A percentile compares a stretch with the other conserved stretches of the same genome.
Conservation (phyloP, 1,140 invertebrate species). For the Zophobas atratus region DNA sequence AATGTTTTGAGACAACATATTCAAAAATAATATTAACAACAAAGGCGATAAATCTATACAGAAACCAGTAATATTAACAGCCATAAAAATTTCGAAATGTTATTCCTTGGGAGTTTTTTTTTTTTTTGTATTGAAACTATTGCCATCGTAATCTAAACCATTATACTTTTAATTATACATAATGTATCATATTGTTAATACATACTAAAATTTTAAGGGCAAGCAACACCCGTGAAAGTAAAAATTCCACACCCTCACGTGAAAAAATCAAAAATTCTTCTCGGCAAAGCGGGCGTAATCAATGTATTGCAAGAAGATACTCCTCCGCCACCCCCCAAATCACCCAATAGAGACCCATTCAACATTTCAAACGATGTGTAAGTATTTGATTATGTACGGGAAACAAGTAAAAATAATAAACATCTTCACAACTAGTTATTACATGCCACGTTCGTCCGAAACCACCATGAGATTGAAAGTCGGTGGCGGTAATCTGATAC, state of each 20-base stretch:
- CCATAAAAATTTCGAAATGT: too few species aligned
- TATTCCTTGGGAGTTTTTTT: too few species aligned
- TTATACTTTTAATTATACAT: too few species aligned
- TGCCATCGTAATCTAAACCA: too few species aligned
- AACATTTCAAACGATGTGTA: conserved; percentile 98
- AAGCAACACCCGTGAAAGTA: conserved; percentile 83
- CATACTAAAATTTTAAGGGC: conserved; percentile 63
- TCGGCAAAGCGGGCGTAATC: conserved; percentile 97
- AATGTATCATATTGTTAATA: too few species aligned
- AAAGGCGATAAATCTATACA: too few species aligned
- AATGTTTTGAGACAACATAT: too few species aligned
- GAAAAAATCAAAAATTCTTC: conserved; percentile 96
- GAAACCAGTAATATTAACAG: too few species aligned
- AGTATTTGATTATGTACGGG: conserved; percentile 60
- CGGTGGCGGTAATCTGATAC: conserved; percentile 88
- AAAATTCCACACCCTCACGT: conserved; percentile 95
- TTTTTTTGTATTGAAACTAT: too few species aligned
- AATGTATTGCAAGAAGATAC: conserved; percentile 93
- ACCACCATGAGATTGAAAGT: conserved; percentile 85
- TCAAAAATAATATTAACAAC: too few species aligned
- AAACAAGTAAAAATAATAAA: neutral
- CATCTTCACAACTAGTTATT: conserved; percentile 76
- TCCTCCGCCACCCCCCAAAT: conserved; percentile 90
- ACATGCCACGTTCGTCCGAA: conserved; percentile 89
- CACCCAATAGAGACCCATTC: conserved; percentile 95